Evolutionary conservation across 2,113 vertebrate genomes (phyloP).

Genomic region (Grammomys surdaster): DNA sequence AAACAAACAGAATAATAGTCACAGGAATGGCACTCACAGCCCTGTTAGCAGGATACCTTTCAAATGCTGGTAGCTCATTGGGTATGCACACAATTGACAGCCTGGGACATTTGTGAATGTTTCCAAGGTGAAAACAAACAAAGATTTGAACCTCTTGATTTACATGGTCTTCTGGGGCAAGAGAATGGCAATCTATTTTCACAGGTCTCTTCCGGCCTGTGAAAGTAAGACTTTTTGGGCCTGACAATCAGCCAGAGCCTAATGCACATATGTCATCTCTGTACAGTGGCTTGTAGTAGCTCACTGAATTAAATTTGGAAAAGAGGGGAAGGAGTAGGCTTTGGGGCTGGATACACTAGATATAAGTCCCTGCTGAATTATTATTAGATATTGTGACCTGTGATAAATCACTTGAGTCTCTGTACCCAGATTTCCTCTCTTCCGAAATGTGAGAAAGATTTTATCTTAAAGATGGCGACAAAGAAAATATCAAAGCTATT

Average conservation of each 20-base stretch:
- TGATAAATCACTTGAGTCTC: conserved; percentile 60
- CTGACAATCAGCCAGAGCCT: background rate
- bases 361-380: conserved; percentile 65
- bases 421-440: conserved; percentile 38
- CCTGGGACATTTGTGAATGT: background rate
- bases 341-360: conserved; percentile 4
- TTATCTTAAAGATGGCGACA: background rate
- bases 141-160: background rate
- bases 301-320: conserved; percentile 65
- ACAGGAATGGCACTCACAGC: no score
- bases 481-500: conserved; percentile 2
- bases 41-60: background rate
- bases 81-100: background rate
- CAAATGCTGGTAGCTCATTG: background rate
- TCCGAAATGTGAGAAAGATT: conserved; percentile 47
- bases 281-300: conserved; percentile 3
- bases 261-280: conserved; percentile 20
- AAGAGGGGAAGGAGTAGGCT: conserved; percentile 22
- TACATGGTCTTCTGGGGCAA: background rate
- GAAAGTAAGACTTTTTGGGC: no score
- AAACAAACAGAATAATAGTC: background rate
- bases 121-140: background rate
- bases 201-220: background rate
- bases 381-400: conserved; percentile 54
- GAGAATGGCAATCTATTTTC: background rate